These are phyloP conservation scores for Ciconia maguari DNA, from an alignment of 2,113 vertebrate genomes.

Conservation along the genomic window DNA sequence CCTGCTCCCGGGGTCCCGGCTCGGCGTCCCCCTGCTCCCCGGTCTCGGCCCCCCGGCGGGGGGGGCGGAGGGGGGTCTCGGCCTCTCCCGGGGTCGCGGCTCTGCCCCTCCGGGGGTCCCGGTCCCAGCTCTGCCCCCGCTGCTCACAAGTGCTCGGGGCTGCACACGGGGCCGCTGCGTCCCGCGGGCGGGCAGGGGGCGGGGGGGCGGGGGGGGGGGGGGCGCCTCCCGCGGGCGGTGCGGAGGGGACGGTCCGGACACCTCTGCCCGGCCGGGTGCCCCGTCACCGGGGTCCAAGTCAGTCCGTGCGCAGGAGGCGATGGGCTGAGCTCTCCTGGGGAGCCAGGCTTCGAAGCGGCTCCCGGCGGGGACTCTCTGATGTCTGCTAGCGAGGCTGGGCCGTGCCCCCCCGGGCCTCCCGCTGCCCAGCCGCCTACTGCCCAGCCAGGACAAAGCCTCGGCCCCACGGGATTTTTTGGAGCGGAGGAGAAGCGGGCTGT, in stretches of 20 bases:
- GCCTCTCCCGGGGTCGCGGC: neutral
- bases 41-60: neutral
- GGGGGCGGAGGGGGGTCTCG: neutral
- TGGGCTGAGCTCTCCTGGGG: neutral
- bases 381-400: neutral
- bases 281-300: neutral
- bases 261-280: neutral
- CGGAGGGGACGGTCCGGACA: neutral
- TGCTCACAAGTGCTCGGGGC: neutral
- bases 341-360: neutral
- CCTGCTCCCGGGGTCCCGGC: neutral
- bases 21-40: neutral
- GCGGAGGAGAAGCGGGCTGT: neutral
- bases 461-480: neutral
- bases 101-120: neutral
- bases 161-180: neutral
- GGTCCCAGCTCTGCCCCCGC: neutral
- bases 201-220: too few species aligned
- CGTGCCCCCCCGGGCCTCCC: neutral
- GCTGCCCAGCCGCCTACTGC: neutral
- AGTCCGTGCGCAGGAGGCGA: neutral
- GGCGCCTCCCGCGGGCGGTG: neutral
- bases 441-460: neutral
- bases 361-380: neutral
- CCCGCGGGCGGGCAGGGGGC: neutral